A percentile compares a stretch with the other conserved stretches of the same genome.
phyloP scores from a whole-genome alignment of 2,888 invertebrate genomes.

The Bembecia ichneumoniformis region DNA sequence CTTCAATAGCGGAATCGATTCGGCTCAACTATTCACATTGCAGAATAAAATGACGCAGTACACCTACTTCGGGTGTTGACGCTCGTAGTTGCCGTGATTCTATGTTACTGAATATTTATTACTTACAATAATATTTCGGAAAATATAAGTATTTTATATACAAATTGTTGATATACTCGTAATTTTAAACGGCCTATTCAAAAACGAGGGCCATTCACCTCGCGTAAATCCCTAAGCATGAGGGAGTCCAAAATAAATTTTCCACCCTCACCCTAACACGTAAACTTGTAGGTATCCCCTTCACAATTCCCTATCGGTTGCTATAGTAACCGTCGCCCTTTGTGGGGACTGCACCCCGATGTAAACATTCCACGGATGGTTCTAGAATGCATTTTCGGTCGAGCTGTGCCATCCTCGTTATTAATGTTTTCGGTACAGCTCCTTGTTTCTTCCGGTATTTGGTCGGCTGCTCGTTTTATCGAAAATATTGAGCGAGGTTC shows the following conservation, averaged over 20 bases:
- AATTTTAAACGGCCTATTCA: slow-evolving; percentile 19
- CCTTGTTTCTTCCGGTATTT: slow-evolving; percentile 36
- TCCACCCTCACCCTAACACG: slow-evolving; percentile 61
- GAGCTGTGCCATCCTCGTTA: slow-evolving; percentile 27
- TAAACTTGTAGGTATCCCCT: slow-evolving; percentile 44
- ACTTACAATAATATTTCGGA: too few species aligned
- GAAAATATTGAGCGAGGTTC: slow-evolving; percentile 48
- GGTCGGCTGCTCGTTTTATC: slow-evolving; percentile 34
- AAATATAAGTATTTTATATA: too few species aligned
- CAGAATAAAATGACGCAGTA: neutral
- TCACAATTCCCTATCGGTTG: slow-evolving; percentile 43
- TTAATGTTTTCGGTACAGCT: slow-evolving; percentile 44
- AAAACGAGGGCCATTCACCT: slow-evolving; percentile 62
- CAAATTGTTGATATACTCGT: slow-evolving; percentile 4
- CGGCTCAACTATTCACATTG: neutral
- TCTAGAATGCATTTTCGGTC: slow-evolving; percentile 36
- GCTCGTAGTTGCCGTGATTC: too few species aligned
- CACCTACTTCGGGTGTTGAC: too few species aligned
- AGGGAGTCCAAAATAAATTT: slow-evolving; percentile 58
- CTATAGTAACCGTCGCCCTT: slow-evolving; percentile 42
- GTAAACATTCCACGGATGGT: slow-evolving; percentile 34
- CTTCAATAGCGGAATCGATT: neutral
- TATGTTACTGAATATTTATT: too few species aligned
- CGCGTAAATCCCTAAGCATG: slow-evolving; percentile 54
- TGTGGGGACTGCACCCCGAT: slow-evolving; percentile 31